phyloP scores from a whole-genome alignment of 64 coral and sea anemone genomes.

The Exaiptasia diaphana region DNA sequence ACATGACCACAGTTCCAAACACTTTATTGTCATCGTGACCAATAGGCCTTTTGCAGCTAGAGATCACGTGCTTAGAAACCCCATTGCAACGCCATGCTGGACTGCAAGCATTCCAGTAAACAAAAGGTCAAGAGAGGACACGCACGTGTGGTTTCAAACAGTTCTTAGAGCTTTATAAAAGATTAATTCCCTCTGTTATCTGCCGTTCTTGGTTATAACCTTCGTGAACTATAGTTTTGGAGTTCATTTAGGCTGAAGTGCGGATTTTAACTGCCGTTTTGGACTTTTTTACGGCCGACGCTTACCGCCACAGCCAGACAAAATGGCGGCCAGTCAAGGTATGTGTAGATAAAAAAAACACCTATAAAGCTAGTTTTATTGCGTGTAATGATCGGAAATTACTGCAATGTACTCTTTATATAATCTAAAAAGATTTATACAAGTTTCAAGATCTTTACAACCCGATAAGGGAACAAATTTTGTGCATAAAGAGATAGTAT shows the following conservation, averaged over 20 bases:
- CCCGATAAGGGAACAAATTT: background rate
- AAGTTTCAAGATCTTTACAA: background rate
- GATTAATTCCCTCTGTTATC: background rate
- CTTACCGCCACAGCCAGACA: background rate
- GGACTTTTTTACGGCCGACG: background rate
- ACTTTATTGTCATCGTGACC: no score
- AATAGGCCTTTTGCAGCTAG: conserved; percentile 44
- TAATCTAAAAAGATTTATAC: background rate
- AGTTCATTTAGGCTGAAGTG: background rate
- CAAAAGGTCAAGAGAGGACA: background rate
- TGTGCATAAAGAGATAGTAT: background rate
- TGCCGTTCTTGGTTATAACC: background rate
- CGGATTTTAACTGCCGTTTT: background rate
- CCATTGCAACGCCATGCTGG: conserved; percentile 17
- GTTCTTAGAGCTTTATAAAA: background rate
- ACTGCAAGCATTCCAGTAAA: conserved; percentile 30
- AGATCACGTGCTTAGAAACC: conserved; percentile 34
- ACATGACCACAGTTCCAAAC: no score
- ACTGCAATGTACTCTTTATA: no score
- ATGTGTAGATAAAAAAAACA: conserved; percentile 13
- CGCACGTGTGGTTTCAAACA: background rate
- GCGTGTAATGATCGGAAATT: no score
- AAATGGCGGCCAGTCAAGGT: conserved; percentile 40
- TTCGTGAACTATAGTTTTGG: background rate
- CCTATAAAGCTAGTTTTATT: background rate